Conservation (phyloP, 1,140 invertebrate species). For the Thalassaphorura encarpata region DNA sequence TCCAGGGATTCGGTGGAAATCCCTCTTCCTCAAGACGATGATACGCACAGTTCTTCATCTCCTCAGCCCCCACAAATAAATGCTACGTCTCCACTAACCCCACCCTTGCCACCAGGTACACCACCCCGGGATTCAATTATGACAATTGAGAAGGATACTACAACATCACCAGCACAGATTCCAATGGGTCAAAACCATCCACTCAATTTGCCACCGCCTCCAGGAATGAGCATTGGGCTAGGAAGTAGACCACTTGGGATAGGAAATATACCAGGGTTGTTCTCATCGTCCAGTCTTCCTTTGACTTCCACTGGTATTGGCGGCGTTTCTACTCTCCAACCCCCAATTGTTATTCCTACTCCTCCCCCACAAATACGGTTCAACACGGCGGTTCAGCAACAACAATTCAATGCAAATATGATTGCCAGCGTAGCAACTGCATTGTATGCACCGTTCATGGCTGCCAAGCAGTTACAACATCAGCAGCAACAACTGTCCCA, state of each 20-base stretch:
- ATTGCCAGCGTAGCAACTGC: constrained; percentile 27
- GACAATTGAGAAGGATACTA: neutral
- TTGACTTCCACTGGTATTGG: constrained; percentile 6
- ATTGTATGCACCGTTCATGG: constrained; percentile 18
- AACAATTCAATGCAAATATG: constrained; percentile 16
- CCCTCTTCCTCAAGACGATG: too few relatives aligned
- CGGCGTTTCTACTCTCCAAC: constrained; percentile 5
- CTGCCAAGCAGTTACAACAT: constrained; percentile 18
- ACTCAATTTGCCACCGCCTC: neutral
- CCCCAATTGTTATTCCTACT: constrained; percentile 27
- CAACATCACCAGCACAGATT: neutral
- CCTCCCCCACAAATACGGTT: constrained; percentile 25
- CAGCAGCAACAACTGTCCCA: neutral
- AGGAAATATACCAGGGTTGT: constrained; percentile 36
- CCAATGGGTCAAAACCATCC: neutral
- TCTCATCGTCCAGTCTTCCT: constrained; percentile 34
- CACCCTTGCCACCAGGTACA: constrained; percentile 28
- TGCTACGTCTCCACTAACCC: constrained; percentile 18
- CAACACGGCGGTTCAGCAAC: neutral
- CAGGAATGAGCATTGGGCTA: too few relatives aligned
- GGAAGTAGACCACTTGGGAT: constrained; percentile 9
- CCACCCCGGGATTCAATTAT: constrained; percentile 21
- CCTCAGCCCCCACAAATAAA: neutral
- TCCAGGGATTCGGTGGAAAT: constrained; percentile 19
- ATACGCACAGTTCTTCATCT: too few relatives aligned